Conservation (phyloP, 2,113 vertebrate genomes). For the Apaloderma vittatum region DNA sequence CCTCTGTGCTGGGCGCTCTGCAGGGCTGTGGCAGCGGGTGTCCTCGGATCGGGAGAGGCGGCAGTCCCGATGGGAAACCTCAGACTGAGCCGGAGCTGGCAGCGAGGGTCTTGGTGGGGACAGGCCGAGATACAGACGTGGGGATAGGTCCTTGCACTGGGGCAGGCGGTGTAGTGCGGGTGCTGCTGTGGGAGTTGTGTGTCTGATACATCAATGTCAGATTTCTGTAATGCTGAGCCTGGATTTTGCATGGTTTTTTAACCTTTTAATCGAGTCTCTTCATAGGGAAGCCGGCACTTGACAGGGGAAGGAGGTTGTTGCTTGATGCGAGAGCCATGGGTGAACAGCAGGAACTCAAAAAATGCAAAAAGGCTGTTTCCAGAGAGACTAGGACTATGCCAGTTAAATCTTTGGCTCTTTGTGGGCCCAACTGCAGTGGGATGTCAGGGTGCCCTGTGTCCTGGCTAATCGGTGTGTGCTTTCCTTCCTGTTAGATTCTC, state of each 20-base stretch:
- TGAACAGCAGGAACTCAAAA: not conserved
- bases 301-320: not conserved
- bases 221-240: not conserved
- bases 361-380: not conserved
- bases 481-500: not conserved
- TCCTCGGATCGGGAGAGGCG: rapidly evolving
- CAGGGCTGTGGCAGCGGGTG: rapidly evolving
- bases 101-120: not conserved
- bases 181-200: not conserved
- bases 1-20: not conserved
- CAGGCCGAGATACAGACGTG: not conserved
- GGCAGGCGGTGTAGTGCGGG: rapidly evolving
- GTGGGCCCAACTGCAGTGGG: not conserved
- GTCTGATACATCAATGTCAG: rapidly evolving
- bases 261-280: not conserved
- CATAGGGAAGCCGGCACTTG: not conserved
- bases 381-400: not conserved
- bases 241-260: not conserved
- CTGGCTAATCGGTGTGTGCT: not conserved
- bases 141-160: not conserved
- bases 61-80: not conserved
- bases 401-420: not conserved
- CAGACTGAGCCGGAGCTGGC: not conserved
- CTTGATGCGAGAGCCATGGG: not conserved
- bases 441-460: not conserved